Conservation (phyloP, 2,113 vertebrate species). For the Marmota flaviventris region DNA sequence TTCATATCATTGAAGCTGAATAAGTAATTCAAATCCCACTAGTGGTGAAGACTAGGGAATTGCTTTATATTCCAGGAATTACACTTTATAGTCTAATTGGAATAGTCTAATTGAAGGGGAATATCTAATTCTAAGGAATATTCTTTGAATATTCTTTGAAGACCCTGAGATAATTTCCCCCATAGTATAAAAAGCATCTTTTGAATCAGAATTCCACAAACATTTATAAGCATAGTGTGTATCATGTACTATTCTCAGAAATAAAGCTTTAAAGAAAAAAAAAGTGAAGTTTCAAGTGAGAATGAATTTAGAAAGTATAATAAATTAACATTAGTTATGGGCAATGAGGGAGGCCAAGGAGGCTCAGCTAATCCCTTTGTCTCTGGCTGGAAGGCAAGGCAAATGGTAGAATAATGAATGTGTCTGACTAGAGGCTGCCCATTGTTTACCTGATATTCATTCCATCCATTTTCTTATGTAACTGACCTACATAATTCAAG, state of each 20-base stretch:
- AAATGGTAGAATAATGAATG: not conserved
- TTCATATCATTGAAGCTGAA: not conserved
- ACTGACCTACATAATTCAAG: not conserved
- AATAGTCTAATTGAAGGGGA: not conserved
- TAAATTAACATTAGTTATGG: not conserved
- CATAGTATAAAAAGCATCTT: slow-evolving; percentile 29
- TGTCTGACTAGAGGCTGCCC: not conserved
- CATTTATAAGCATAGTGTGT: not conserved
- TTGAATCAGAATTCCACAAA: slow-evolving; percentile 34
- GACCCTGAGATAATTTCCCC: not conserved
- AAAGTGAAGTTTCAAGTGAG: not conserved
- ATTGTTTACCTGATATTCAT: not conserved
- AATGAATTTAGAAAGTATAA: slow-evolving; percentile 3
- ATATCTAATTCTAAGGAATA: not conserved
- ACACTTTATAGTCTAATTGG: not conserved
- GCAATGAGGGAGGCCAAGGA: not conserved
- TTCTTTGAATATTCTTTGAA: slow-evolving; percentile 50
- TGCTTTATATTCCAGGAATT: slow-evolving; percentile 17
- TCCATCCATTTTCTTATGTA: slow-evolving; percentile 4
- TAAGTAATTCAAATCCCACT: slow-evolving; percentile 19
- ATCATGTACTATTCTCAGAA: not conserved
- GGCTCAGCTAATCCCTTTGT: not conserved
- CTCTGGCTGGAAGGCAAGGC: not conserved
- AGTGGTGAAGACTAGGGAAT: slow-evolving; percentile 17
- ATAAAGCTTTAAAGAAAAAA: slow-evolving; percentile 35